Conservation (phyloP, 2,888 invertebrate genomes). For the Cephus pulcher region DNA sequence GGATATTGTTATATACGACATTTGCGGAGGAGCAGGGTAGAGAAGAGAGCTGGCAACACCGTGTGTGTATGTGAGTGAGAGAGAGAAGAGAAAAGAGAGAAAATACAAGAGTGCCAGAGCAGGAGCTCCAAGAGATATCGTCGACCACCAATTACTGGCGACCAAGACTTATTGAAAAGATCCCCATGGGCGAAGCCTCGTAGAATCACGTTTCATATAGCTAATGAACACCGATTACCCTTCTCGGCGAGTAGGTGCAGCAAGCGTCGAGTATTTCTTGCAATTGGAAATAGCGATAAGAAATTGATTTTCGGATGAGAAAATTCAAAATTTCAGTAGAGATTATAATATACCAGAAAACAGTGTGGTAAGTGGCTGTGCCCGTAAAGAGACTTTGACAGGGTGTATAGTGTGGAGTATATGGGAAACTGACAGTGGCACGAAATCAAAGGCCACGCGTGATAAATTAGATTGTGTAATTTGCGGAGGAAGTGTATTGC, state of each 20-base stretch:
- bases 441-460: not conserved
- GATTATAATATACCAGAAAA: not conserved
- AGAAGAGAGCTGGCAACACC: constrained; percentile 36
- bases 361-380: no score
- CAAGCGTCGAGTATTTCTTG: not conserved
- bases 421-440: no score
- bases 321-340: not conserved
- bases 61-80: constrained; percentile 22
- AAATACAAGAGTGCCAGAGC: constrained; percentile 11
- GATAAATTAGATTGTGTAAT: not conserved
- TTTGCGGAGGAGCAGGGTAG: constrained; percentile 49
- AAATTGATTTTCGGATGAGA: not conserved
- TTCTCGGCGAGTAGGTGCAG: constrained; percentile 31
- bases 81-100: not conserved
- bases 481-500: not conserved
- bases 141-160: constrained; percentile 54
- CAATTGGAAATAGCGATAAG: not conserved
- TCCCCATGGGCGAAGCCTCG: constrained; percentile 56
- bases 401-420: no score
- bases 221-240: constrained; percentile 65
- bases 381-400: no score
- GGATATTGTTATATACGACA: constrained; percentile 66
- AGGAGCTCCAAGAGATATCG: constrained; percentile 54
- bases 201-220: constrained; percentile 46
- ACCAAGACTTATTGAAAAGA: constrained; percentile 65